Evolutionary conservation across 2,797 vertebrate genomes (phyloP).

Genomic region (Anas capensis): DNA sequence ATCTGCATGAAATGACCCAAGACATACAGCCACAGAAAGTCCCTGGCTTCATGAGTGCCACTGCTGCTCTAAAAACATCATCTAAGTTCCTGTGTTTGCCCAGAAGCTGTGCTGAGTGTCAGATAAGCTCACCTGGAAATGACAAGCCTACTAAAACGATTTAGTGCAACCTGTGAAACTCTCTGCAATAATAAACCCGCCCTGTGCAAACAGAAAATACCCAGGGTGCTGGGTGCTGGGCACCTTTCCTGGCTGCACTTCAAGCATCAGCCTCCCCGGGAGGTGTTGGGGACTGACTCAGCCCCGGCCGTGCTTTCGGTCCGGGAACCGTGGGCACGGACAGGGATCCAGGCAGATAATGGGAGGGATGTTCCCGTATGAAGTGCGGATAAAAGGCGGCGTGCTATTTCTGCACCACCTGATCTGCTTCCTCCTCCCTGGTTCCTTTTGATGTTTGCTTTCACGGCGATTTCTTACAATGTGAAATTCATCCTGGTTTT

Average conservation of each 20-base stretch:
- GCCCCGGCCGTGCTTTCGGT: neutral
- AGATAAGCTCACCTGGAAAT: neutral
- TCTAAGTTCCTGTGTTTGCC: neutral
- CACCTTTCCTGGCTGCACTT: neutral
- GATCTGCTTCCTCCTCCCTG: constrained; percentile 24
- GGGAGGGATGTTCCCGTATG: neutral
- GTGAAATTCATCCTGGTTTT: constrained; percentile 49
- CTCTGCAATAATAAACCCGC: neutral
- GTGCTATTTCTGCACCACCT: constrained; percentile 36
- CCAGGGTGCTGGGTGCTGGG: accelerated
- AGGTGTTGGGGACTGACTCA: constrained; percentile 19
- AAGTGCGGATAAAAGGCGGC: neutral
- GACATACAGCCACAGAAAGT: neutral
- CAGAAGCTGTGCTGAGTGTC: neutral
- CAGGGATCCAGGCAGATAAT: neutral
- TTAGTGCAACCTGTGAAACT: accelerated
- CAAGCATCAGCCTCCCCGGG: neutral
- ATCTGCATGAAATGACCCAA: neutral
- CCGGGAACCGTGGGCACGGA: neutral
- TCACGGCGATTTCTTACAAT: constrained; percentile 2
- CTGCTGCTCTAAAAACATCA: neutral
- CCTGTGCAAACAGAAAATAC: neutral
- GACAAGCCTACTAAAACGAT: neutral
- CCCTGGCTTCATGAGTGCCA: neutral
- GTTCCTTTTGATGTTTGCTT: constrained; percentile 63